Base-by-base conservation (phyloP, 2,888 invertebrate genomes). In the Andrena bucephala region DNA sequence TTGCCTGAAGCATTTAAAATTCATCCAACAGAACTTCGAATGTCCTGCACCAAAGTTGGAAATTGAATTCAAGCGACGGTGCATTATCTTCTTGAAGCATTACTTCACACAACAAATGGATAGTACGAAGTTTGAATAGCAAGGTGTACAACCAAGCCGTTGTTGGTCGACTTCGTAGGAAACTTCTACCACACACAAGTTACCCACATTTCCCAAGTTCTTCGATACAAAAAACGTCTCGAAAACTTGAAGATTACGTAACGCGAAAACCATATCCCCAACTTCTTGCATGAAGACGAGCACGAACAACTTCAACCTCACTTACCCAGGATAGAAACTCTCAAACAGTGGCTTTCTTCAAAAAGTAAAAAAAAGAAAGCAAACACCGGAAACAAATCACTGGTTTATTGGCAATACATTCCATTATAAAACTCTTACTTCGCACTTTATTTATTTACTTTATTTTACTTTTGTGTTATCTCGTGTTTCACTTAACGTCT, bases 151-250 rank as follows among this genome's bases (percentile, higher is more conserved):
- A 42, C 42, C 13, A 16, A 42, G 42, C 42, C 42, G 42, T 42
- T 42, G 42, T 42, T 42, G 42, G 1, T 16, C 16, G 42, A 42
- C 16, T 42, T 42, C 42, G 42, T 16, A 42, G 42, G 16, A 16
- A 42, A 42, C 42, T 42, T 42, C 42, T 13, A 5, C 5, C 4
- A 16, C 16, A 16, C 42, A 16, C 16, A 16, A 42, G 16, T 16
- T 42, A 16, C 42, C n/a, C 36, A 1, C 13, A 60, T 36, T 60
- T 74, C 57, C 27, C 50, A n/a, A 59, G 33, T 59, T 68, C 24
- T 8, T 60, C 42, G 59, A 63, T 70, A 31, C 42, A 33, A 42
- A 42, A 68, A 76, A 48, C 62, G 75, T 60, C 66, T 60, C 16
- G 33, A 24, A 42, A 57, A 29, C 16, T 36, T 24, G 48, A 29